phyloP scores from a whole-genome alignment of 1,140 invertebrate genomes.

The Lepidostoma basale region DNA sequence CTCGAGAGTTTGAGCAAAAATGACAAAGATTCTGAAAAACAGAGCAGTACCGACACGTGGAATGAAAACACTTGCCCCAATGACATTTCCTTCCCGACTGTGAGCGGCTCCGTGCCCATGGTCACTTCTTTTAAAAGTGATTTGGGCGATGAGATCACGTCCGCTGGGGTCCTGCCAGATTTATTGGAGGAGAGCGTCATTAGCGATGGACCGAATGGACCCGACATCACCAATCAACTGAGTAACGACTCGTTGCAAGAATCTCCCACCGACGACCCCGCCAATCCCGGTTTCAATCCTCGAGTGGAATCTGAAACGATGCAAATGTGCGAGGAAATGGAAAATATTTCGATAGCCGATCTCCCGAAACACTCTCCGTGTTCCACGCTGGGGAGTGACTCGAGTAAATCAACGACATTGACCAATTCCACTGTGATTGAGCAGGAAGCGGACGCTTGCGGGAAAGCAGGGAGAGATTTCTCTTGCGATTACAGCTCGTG shows the following conservation, averaged over 20 bases:
- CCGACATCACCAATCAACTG: conserved; percentile 53
- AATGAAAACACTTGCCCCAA: conserved; percentile 76
- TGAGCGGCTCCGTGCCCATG: conserved; percentile 74
- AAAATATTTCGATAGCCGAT: not conserved
- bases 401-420: conserved; percentile 23
- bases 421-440: conserved; percentile 60
- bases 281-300: not conserved
- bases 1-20: conserved; percentile 46
- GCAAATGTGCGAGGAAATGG: not conserved
- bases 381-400: not conserved
- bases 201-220: conserved; percentile 48
- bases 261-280: conserved; percentile 34
- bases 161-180: conserved; percentile 51
- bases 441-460: conserved; percentile 73
- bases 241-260: conserved; percentile 20
- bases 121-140: conserved; percentile 73
- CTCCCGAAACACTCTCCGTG: not conserved
- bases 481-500: conserved; percentile 47
- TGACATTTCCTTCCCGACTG: conserved; percentile 78
- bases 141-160: conserved; percentile 49
- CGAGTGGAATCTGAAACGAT: not conserved
- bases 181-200: conserved; percentile 53
- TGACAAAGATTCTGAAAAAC: conserved; percentile 38
- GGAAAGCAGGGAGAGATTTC: conserved; percentile 69
- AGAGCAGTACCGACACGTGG: conserved; percentile 67